phyloP scores from a whole-genome alignment of 2,113 vertebrate genomes.

The Hyla sarda region DNA sequence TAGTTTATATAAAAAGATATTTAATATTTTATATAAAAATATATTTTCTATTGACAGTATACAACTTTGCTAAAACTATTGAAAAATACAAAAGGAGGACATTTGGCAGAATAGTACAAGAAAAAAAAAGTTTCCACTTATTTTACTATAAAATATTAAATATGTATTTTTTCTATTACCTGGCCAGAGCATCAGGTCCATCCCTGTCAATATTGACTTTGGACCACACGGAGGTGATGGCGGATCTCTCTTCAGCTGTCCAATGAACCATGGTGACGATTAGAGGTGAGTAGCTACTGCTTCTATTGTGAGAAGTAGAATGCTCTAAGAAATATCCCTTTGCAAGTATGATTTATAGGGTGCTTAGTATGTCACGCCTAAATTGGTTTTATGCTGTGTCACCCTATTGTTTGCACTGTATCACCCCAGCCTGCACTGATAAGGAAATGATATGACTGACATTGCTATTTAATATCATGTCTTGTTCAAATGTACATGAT shows the following conservation, averaged over 20 bases:
- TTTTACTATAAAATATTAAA: no score
- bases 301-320: background rate
- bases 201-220: conserved; percentile 59
- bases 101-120: no score
- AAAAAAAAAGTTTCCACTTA: no score
- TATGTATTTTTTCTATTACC: conserved; percentile 56
- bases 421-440: background rate
- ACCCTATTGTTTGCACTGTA: background rate
- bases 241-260: conserved; percentile 66
- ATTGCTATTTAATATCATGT: background rate
- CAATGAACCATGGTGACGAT: conserved; percentile 71
- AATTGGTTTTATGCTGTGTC: conserved; percentile 12
- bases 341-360: conserved; percentile 14
- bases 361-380: conserved; percentile 16
- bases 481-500: background rate
- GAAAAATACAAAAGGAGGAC: no score
- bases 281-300: background rate
- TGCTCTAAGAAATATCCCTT: background rate
- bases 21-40: no score
- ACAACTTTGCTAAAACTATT: no score
- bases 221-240: conserved; percentile 50
- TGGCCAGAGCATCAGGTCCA: conserved; percentile 67
- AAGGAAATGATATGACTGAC: conserved; percentile 14
- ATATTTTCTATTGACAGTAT: no score
- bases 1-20: no score